These are phyloP conservation scores for Deroplatys truncata DNA, from an alignment of 2,888 invertebrate species.

Conservation along the genomic window DNA sequence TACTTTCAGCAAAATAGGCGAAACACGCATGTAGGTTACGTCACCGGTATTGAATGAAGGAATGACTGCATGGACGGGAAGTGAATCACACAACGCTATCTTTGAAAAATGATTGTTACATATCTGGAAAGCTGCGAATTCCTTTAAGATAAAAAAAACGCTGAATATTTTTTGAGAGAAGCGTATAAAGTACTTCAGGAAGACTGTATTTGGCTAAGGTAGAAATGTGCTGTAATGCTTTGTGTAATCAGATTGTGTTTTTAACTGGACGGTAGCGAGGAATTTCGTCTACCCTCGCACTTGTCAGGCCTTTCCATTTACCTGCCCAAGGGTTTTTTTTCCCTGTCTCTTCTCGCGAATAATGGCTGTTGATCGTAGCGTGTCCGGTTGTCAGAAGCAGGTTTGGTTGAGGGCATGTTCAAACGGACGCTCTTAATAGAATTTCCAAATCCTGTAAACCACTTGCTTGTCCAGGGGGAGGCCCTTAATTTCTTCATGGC, in stretches of 20 bases:
- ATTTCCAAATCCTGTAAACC: background rate
- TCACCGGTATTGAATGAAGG: no score
- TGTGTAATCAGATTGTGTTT: background rate
- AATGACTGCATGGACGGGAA: no score
- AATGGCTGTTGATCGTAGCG: background rate
- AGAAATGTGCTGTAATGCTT: no score
- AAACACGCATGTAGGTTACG: no score
- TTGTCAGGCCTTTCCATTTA: background rate
- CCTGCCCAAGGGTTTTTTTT: background rate
- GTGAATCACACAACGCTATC: no score
- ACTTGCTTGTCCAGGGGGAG: background rate
- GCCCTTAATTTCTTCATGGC: background rate
- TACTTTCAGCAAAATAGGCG: no score
- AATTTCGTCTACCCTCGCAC: background rate
- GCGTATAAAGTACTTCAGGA: no score
- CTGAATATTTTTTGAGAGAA: no score
- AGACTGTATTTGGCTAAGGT: no score
- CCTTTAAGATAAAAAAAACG: no score
- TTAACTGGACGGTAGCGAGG: background rate
- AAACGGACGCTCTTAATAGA: background rate
- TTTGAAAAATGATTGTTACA: no score
- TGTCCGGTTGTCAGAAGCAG: background rate
- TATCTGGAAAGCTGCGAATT: no score
- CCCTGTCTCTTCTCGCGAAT: background rate
- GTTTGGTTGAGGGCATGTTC: background rate